Evolutionary conservation across 2,888 invertebrate genomes (phyloP).

Genomic region (Luffia ferchaultella): DNA sequence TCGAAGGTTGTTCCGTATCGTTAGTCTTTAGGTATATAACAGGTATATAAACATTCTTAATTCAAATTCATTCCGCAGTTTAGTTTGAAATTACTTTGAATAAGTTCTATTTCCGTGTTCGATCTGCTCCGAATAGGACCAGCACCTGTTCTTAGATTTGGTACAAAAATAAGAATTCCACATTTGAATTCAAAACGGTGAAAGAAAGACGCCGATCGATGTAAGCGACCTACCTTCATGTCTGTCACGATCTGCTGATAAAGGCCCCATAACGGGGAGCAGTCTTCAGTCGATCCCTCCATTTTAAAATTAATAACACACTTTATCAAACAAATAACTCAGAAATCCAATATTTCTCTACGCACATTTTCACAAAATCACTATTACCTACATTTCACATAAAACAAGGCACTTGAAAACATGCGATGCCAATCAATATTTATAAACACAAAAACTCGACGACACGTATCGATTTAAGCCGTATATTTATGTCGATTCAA

Average conservation of each 20-base stretch:
- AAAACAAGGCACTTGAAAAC: background rate
- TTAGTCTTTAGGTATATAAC: too few species aligned
- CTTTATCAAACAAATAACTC: constrained; percentile 14
- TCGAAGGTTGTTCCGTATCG: too few species aligned
- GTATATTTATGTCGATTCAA: too few species aligned
- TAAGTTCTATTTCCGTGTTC: too few species aligned
- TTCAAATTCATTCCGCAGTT: too few species aligned
- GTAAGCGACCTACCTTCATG: constrained; percentile 84
- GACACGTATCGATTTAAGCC: background rate
- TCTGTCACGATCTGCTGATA: constrained; percentile 96
- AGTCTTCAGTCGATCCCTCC: constrained; percentile 81
- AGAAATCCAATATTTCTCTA: too few species aligned
- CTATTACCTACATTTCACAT: background rate
- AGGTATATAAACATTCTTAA: too few species aligned
- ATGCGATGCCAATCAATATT: constrained; percentile 45
- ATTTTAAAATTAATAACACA: constrained; percentile 51
- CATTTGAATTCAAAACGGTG: too few species aligned
- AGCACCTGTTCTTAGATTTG: too few species aligned
- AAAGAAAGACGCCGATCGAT: constrained; percentile 1
- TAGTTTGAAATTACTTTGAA: too few species aligned
- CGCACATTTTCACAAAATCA: background rate
- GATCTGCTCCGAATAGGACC: too few species aligned
- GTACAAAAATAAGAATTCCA: too few species aligned
- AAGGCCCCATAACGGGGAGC: constrained; percentile 89
- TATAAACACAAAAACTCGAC: constrained; percentile 42